Evolutionary conservation across 2,888 invertebrate genomes (phyloP).

Genomic region (Shargacucullia verbasci): DNA sequence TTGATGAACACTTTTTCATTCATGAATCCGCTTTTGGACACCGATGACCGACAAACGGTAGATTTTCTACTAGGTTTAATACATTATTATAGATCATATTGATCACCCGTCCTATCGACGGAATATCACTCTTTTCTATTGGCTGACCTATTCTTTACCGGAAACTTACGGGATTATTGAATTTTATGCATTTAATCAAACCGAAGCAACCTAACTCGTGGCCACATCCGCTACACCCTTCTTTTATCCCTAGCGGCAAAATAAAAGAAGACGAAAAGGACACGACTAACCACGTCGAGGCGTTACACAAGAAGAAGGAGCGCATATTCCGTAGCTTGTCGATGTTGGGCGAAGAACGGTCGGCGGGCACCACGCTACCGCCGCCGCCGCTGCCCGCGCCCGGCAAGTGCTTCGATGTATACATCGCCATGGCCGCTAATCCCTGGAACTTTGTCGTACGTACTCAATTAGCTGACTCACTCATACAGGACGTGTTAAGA

Average conservation of each 20-base stretch:
- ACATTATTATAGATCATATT: too few relatives aligned
- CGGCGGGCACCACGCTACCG: slow-evolving; percentile 67
- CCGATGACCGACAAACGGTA: too few relatives aligned
- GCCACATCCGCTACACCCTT: not conserved
- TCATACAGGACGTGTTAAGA: not conserved
- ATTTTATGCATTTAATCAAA: too few relatives aligned
- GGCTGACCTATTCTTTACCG: too few relatives aligned
- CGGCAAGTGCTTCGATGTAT: slow-evolving; percentile 91
- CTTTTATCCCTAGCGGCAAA: slow-evolving; percentile 66
- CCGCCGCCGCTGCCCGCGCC: slow-evolving; percentile 77
- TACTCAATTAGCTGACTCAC: not conserved
- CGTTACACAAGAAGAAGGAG: slow-evolving; percentile 82
- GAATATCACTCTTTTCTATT: too few relatives aligned
- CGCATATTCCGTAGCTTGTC: slow-evolving; percentile 79
- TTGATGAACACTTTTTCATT: too few relatives aligned
- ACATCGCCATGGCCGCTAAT: slow-evolving; percentile 93
- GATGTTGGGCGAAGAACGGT: slow-evolving; percentile 35
- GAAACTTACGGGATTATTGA: too few relatives aligned
- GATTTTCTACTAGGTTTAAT: too few relatives aligned
- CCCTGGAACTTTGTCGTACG: slow-evolving; percentile 92
- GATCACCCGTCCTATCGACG: too few relatives aligned
- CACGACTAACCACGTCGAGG: slow-evolving; percentile 75
- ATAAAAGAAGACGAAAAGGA: slow-evolving; percentile 71
- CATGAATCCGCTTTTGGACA: too few relatives aligned
- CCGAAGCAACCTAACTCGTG: not conserved